Evolutionary conservation across 1,140 invertebrate genomes (phyloP).

Genomic region (Penaeus chinensis): DNA sequence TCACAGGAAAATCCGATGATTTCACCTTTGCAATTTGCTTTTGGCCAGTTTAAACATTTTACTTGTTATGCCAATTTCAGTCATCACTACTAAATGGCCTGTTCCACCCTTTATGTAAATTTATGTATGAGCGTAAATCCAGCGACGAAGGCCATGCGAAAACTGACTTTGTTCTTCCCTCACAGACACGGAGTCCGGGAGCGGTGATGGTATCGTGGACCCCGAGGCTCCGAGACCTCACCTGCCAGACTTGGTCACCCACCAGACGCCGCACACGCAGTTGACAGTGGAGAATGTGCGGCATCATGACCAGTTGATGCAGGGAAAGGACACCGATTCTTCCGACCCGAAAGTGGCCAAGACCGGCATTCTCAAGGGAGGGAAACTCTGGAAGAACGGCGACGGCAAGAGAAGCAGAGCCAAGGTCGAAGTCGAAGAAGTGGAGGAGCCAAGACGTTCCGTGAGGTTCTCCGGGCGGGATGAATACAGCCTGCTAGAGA

Average conservation of each 20-base stretch:
- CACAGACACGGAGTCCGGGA: conserved; percentile 49
- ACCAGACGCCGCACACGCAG: conserved; percentile 46
- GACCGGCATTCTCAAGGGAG: conserved; percentile 74
- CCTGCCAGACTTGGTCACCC: conserved; percentile 60
- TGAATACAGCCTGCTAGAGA: conserved; percentile 58
- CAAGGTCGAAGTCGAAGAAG: conserved; percentile 52
- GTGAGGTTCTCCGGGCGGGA: conserved; percentile 63
- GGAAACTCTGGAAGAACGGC: conserved; percentile 74
- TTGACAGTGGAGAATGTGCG: conserved; percentile 61
- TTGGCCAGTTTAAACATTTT: no score
- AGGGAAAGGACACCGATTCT: conserved; percentile 46
- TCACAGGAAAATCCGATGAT: no score
- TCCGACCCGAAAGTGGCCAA: conserved; percentile 51
- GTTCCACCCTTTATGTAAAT: no score
- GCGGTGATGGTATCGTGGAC: conserved; percentile 53
- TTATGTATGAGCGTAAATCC: no score
- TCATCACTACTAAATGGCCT: no score
- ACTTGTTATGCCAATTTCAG: no score
- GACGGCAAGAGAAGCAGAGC: conserved; percentile 47
- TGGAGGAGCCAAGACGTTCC: conserved; percentile 57
- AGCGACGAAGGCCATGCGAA: not conserved
- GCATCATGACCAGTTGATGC: conserved; percentile 60
- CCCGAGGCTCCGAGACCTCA: conserved; percentile 55
- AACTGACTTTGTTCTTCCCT: conserved; percentile 6
- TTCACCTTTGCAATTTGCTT: no score